Base-by-base conservation (phyloP, 2,888 invertebrate species). In the Cenopis cana region DNA sequence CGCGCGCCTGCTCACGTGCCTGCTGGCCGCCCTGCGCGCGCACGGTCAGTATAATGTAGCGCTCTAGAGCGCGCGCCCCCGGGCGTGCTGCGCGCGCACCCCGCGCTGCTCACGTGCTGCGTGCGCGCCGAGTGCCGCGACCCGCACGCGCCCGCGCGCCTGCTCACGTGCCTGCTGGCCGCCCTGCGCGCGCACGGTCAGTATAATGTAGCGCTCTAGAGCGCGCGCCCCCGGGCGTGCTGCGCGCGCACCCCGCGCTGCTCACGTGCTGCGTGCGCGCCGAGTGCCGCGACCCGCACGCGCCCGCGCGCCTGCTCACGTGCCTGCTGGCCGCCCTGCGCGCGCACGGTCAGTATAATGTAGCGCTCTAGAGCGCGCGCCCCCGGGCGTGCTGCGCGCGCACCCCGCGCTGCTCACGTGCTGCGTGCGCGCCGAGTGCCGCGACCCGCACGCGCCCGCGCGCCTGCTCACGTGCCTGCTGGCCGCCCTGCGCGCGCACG, bases 31-130 rank as follows among this genome's bases (percentile, higher is more conserved):
- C 20, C 36, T 61, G 46, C 57, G 20, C 2, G 50, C 52, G 0
- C 33, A 64, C 49, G 52, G 56, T 46, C 3, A 38, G 9, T 38
- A 36, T 36, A 36, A 36, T 10, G 2, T 0, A 0, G 29, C 29
- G 5, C 29, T 29, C 29, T 5, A 2, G 29, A 2, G 3, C 2
- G 29, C 5, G 5, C 29, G 5, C n/a, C 29, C 29, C 3, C 3
- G 2, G 38, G 14, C 1, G 49, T 49, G 6, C 49, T 6, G 24
- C 10, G 18, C 24, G 14, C 9, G 98, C 52, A 97, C 98, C 0
- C 97, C 10, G 97, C 98, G 36, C 92, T 98, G 29, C 93, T 98
- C 78, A 97, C 98, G 0, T 96, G 97, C 85, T 98, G 98, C 94
- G 98, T 78, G 97, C 98, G 0, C 96, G 97, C 85, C 98, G 98